Evolutionary conservation across 2,113 vertebrate species (phyloP).

Genomic region (Salvelinus fontinalis): DNA sequence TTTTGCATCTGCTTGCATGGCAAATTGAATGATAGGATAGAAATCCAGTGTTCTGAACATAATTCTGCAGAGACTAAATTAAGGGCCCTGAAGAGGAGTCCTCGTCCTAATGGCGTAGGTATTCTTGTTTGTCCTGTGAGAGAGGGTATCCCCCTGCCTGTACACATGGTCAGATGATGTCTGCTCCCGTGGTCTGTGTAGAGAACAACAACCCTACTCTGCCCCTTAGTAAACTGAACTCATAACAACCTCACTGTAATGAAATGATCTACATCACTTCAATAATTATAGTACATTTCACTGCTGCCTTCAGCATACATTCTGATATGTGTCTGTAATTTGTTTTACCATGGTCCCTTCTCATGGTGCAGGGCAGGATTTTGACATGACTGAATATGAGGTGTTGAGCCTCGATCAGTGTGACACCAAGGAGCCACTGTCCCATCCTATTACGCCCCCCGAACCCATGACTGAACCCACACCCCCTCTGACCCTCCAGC

Average conservation of each 20-base stretch:
- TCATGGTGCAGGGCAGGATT: conserved; percentile 69
- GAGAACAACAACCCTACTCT: not conserved
- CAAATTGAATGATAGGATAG: not conserved
- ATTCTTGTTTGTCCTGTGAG: conserved; percentile 13
- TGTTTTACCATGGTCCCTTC: conserved; percentile 12
- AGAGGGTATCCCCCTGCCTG: not conserved
- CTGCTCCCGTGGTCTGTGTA: not conserved
- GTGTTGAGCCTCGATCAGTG: conserved; percentile 66
- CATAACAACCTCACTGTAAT: not conserved
- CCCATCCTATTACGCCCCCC: conserved; percentile 32
- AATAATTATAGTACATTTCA: not conserved
- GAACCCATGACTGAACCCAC: conserved; percentile 2
- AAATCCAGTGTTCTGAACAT: not conserved
- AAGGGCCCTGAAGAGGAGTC: conserved; percentile 5
- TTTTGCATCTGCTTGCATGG: not conserved
- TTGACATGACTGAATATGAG: conserved; percentile 77
- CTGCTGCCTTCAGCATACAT: not conserved
- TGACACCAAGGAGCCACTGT: conserved; percentile 50
- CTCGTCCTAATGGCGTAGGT: not conserved
- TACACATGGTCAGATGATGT: not conserved
- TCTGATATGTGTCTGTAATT: too few species aligned
- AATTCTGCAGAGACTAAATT: conserved; percentile 4
- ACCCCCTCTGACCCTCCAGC: conserved; percentile 38
- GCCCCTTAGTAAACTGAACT: not conserved
- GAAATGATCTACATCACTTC: conserved; percentile 2